Conservation (phyloP, 1,140 invertebrate species). For the Brachionus paranguensis region DNA sequence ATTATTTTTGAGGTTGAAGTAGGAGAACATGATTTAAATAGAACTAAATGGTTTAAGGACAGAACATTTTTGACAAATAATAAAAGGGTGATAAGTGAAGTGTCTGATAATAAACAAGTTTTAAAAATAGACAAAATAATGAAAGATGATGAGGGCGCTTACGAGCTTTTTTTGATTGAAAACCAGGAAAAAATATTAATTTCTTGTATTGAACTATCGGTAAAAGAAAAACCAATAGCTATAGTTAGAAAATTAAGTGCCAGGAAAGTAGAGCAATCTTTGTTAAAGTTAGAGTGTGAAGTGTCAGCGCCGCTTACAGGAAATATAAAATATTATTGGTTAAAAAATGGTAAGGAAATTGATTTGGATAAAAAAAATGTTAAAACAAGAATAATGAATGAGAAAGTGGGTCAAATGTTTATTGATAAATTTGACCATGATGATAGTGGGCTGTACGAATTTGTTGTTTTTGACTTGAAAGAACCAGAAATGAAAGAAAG, state of each 20-base stretch:
- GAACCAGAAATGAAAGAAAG: not conserved
- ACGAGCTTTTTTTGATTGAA: not conserved
- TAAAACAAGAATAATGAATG: not conserved
- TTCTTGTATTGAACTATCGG: not conserved
- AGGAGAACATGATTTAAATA: not conserved
- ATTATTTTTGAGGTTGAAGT: not conserved
- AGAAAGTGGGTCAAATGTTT: constrained; percentile 15
- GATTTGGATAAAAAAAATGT: not conserved
- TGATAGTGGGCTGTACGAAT: not conserved
- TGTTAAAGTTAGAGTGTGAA: constrained; percentile 25
- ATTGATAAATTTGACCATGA: constrained; percentile 33
- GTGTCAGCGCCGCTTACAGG: not conserved
- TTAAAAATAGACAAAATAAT: not conserved
- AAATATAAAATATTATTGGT: not conserved
- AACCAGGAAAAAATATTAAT: not conserved
- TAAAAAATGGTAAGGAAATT: constrained; percentile 26
- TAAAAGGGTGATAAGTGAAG: not conserved
- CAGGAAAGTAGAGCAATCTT: not conserved
- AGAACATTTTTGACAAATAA: not conserved
- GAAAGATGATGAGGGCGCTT: not conserved
- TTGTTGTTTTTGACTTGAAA: not conserved
- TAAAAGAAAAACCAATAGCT: not conserved
- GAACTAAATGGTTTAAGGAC: constrained; percentile 19
- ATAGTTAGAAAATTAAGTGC: constrained; percentile 12
- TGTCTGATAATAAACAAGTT: not conserved